Base-by-base conservation (phyloP, 2,888 invertebrate species). In the Nymphalis polychloros region DNA sequence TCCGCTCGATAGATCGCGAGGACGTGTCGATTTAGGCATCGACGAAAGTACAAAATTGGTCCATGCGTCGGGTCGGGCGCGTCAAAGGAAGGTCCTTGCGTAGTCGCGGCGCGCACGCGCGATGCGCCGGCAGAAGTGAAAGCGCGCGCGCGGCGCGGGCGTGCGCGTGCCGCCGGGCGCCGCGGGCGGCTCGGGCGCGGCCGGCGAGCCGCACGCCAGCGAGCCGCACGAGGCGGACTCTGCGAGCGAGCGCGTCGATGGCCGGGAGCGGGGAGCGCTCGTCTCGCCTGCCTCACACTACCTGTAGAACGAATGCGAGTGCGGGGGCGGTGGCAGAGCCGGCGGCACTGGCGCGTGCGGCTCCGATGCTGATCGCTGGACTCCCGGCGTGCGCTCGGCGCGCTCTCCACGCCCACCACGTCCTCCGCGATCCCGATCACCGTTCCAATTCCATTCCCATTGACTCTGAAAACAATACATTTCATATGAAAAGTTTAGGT, bases 331-430 rank as follows among this genome's bases (percentile, higher is more conserved):
- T 68, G 93, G 88, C 82, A 92, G 79, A 76, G 87, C 81, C 74
- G 90, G 86, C 69, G 93, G 90, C 70, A 93, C 87, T 31, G 93
- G 93, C 63, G 94, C 93, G 82, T 94, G 94, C 50, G 94, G 94
- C 82, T 94, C 94, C 75, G 94, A 94, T 57, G 94, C 94, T 50
- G 94, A 94, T 20, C 94, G 91, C 84, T 94, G 94, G 68, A 94
- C 93, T 72, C 93, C 89, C 57, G 93, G 93, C 70, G 93, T 84
- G 73, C 88, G 89, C 68, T 86, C 90, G 35, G 76, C 79, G 63
- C 85, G 88, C 70, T 79, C 84, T 35, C 57, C 57, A 20, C 80
- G 76, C 35, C 82, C 79, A 60, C 72, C 72, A 41, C 77, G 75
- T 7, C 74, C 73, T 13, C 78, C 76, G n/a, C 82, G 75, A 66